Percentiles rank a stretch among this genome's conserved stretches.
Conservation (phyloP, 2,888 invertebrate species). For the Flabesymbios commensalis region DNA sequence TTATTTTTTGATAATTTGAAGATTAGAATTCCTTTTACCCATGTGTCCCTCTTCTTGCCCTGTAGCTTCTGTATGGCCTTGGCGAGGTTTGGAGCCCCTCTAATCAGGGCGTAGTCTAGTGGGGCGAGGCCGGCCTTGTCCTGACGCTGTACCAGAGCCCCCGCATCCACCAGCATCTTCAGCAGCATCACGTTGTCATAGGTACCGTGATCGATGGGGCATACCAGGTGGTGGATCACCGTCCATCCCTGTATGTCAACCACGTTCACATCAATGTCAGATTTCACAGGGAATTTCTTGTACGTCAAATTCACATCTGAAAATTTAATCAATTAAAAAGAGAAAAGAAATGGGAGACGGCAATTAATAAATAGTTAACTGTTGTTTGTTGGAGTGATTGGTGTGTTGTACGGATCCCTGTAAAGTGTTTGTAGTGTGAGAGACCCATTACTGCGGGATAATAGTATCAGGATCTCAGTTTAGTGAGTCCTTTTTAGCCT, state of each 20-base stretch:
- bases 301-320: conserved; percentile 24
- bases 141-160: conserved; percentile 48
- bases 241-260: conserved; percentile 58
- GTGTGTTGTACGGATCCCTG: too few species aligned
- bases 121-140: conserved; percentile 51
- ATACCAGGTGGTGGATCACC: conserved; percentile 58
- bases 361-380: too few species aligned
- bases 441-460: too few species aligned
- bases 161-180: conserved; percentile 52
- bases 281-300: conserved; percentile 39
- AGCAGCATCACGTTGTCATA: conserved; percentile 59
- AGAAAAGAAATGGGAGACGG: too few species aligned
- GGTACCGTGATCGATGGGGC: conserved; percentile 55
- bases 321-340: too few species aligned
- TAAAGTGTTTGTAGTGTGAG: too few species aligned
- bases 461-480: too few species aligned
- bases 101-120: conserved; percentile 44
- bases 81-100: conserved; percentile 44
- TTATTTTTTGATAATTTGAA: too few species aligned
- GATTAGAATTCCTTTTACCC: too few species aligned
- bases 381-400: too few species aligned
- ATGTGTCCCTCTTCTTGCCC: conserved; percentile 30
- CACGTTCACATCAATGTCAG: conserved; percentile 46
- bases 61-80: conserved; percentile 44
- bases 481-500: too few species aligned